These are phyloP conservation scores for Tribolium madens DNA, from an alignment of 1,140 invertebrate genomes.

Conservation along the genomic window DNA sequence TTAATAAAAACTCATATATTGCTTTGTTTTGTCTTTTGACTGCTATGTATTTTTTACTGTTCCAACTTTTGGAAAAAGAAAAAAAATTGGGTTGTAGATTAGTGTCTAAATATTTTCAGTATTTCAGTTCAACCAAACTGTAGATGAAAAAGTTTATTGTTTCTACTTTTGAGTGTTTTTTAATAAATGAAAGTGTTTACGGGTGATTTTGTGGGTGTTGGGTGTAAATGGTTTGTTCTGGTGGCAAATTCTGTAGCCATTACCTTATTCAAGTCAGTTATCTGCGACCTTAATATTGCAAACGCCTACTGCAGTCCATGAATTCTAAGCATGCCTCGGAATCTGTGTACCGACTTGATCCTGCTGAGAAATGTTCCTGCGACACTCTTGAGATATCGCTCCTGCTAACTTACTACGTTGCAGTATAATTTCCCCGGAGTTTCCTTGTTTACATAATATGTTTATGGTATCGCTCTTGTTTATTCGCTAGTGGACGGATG, in stretches of 20 bases:
- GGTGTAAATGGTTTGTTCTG: not conserved
- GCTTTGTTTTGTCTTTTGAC: no score
- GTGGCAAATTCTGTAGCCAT: not conserved
- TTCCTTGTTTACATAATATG: slow-evolving; percentile 56
- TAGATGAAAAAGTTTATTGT: no score
- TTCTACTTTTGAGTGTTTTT: no score
- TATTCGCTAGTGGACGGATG: slow-evolving; percentile 47
- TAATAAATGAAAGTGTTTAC: no score
- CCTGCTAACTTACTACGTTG: slow-evolving; percentile 49
- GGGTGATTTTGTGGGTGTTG: no score
- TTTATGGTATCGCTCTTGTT: slow-evolving; percentile 48
- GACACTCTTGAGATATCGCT: slow-evolving; percentile 52
- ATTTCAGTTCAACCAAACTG: no score
- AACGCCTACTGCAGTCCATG: slow-evolving; percentile 40
- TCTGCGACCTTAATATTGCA: slow-evolving; percentile 43
- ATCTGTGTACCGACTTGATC: slow-evolving; percentile 42
- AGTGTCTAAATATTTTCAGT: no score
- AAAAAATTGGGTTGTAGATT: no score
- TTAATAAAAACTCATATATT: no score
- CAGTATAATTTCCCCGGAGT: slow-evolving; percentile 57
- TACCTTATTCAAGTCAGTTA: slow-evolving; percentile 35
- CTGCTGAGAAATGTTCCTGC: slow-evolving; percentile 50
- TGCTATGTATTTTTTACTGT: no score
- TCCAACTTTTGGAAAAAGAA: no score
- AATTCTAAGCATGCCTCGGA: slow-evolving; percentile 41